phyloP scores from a whole-genome alignment of 2,888 invertebrate genomes.

The Spialia ferax region DNA sequence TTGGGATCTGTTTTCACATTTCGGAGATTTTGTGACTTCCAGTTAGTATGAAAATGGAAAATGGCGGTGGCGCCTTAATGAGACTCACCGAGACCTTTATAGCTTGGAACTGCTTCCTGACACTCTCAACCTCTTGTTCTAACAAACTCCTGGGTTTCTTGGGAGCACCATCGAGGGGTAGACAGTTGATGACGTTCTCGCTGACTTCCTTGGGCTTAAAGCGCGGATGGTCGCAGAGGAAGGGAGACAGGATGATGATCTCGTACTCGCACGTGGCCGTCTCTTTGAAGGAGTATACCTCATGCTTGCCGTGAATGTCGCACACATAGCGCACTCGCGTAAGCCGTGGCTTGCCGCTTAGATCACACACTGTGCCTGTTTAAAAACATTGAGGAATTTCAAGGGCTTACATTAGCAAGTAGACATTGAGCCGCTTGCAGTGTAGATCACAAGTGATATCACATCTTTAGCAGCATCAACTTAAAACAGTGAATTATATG shows the following conservation, averaged over 20 bases:
- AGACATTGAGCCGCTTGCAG: too few relatives aligned
- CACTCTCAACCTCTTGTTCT: slow-evolving; percentile 90
- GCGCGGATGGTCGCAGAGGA: slow-evolving; percentile 95
- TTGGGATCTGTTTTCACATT: too few relatives aligned
- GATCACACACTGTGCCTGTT: slow-evolving; percentile 93
- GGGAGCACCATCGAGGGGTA: slow-evolving; percentile 88
- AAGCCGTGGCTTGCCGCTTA: slow-evolving; percentile 93
- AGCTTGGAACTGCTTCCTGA: slow-evolving; percentile 89
- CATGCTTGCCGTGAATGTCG: slow-evolving; percentile 95
- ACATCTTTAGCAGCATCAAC: too few relatives aligned
- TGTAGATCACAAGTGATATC: too few relatives aligned
- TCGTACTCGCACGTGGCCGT: slow-evolving; percentile 98
- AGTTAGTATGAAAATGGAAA: too few relatives aligned
- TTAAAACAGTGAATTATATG: too few relatives aligned
- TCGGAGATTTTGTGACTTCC: too few relatives aligned
- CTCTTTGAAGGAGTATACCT: slow-evolving; percentile 97
- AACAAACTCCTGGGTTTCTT: slow-evolving; percentile 91
- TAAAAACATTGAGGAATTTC: background rate
- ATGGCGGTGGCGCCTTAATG: too few relatives aligned
- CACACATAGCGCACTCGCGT: slow-evolving; percentile 96
- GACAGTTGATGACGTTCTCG: slow-evolving; percentile 92
- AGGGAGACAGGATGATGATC: slow-evolving; percentile 94
- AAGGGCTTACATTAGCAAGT: too few relatives aligned
- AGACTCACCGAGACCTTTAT: slow-evolving; percentile 71
- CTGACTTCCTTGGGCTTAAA: slow-evolving; percentile 93